These are phyloP conservation scores for Cavia aperea DNA, from an alignment of 2,113 vertebrate species.

Conservation along the genomic window DNA sequence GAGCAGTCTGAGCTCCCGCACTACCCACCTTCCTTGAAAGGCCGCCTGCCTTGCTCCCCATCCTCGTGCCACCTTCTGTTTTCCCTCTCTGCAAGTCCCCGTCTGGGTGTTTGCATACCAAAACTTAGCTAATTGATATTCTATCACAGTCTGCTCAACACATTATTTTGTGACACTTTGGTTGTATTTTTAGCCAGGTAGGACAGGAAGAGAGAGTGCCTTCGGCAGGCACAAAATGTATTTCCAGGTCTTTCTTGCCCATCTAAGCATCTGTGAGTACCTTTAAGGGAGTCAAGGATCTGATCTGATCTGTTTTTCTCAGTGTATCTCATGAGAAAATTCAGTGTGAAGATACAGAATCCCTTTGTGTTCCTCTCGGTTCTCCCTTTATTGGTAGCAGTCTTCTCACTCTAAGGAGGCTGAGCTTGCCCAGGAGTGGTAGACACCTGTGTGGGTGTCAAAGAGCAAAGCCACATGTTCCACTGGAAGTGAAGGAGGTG, in stretches of 20 bases:
- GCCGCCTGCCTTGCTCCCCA: not conserved
- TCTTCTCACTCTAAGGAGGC: conserved; percentile 10
- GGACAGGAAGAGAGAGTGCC: not conserved
- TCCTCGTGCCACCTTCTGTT: not conserved
- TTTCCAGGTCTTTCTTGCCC: conserved; percentile 34
- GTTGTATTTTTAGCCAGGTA: conserved; percentile 59
- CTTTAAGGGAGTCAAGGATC: not conserved
- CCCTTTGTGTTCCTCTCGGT: not conserved
- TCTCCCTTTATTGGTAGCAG: not conserved
- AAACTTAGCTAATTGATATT: conserved; percentile 57
- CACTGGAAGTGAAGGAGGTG: not conserved
- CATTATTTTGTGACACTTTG: conserved; percentile 36
- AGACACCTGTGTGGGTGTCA: not conserved
- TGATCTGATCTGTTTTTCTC: conserved; percentile 29
- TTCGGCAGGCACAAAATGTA: conserved; percentile 18
- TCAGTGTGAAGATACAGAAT: not conserved
- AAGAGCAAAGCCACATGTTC: not conserved
- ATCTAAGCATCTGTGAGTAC: not conserved
- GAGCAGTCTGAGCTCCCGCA: not conserved
- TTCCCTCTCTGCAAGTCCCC: not conserved
- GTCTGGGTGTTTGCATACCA: conserved; percentile 38
- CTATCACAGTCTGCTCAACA: conserved; percentile 55
- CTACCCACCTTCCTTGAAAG: not conserved
- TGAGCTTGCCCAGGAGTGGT: not conserved
- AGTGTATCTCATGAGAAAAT: not conserved